Conservation (phyloP, 1,140 invertebrate species). For the Probaryconus sp. region DNA sequence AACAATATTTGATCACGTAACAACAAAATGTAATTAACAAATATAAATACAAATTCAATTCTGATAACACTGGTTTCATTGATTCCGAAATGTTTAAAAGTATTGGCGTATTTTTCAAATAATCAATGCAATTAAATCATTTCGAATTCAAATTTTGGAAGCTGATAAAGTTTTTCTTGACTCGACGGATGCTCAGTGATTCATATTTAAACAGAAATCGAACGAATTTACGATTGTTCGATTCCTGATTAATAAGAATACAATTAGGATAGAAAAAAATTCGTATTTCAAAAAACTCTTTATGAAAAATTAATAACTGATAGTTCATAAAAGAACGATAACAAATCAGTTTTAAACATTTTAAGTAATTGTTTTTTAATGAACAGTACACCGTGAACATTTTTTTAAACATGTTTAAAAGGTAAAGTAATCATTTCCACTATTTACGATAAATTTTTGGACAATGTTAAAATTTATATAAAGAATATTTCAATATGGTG, state of each 20-base stretch:
- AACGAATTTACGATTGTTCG: slow-evolving; percentile 64
- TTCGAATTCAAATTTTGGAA: slow-evolving; percentile 20
- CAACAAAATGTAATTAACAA: slow-evolving; percentile 7
- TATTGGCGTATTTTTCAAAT: slow-evolving; percentile 16
- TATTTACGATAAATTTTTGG: too few relatives aligned
- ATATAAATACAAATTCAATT: slow-evolving; percentile 23
- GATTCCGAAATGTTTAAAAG: slow-evolving; percentile 20
- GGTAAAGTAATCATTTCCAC: too few relatives aligned
- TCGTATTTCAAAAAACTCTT: slow-evolving; percentile 64
- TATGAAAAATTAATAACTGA: too few relatives aligned
- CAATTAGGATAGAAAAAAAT: slow-evolving; percentile 70
- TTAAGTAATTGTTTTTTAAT: too few relatives aligned
- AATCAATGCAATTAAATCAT: slow-evolving; percentile 27
- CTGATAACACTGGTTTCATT: slow-evolving; percentile 7
- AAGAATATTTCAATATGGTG: neutral
- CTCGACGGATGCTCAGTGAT: slow-evolving; percentile 75
- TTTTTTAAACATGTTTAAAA: too few relatives aligned
- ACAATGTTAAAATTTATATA: too few relatives aligned
- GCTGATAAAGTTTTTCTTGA: slow-evolving; percentile 39
- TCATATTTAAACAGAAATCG: slow-evolving; percentile 66
- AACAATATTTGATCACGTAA: slow-evolving; percentile 6
- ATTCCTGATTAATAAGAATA: slow-evolving; percentile 73
- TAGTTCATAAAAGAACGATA: slow-evolving; percentile 14
- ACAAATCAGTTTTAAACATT: too few relatives aligned
- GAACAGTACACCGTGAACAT: too few relatives aligned